Evolutionary conservation across 2,797 vertebrate species (phyloP), one percentile per base, ranked within the genome.

Genomic region (Staurois parvus): DNA sequence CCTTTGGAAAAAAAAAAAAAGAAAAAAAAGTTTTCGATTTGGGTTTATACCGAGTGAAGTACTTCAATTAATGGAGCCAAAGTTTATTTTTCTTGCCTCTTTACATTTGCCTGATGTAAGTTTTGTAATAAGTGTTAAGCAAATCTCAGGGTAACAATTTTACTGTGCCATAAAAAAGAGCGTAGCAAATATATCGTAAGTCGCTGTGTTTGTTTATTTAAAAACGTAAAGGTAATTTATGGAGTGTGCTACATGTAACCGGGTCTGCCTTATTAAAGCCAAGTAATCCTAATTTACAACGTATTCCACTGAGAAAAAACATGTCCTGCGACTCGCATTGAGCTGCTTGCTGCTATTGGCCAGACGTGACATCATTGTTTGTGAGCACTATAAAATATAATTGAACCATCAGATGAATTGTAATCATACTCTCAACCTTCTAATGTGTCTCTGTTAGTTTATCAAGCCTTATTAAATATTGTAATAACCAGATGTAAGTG

Each of bases 61-160:
- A 90, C 93, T 91, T 87, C 91, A 92, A 92, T 93, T 93, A 92
- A 92, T 93, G 93, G 92, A 91, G 91, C 90, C 90, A 85, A 78
- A 93, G 88, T 94, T 95, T 95, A 93, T 94, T 95, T 95, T 95
- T 93, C 93, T 95, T 94, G 92, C 93, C 94, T 86, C 92, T 93
- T 94, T 92, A 92, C 94, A 93, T 91, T 93, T 94, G 93, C 94
- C 93, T 92, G 93, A 93, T 94, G 90, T 93, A 94, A 93, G 92
- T 93, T 95, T 95, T 94, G 94, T 94, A 94, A 92, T 94, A 93
- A 93, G 95, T 95, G 94, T 94, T 95, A 95, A 95, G 94, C 95
- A 95, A 95, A 94, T 94, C 93, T 95, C 93, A 93, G 94, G 94
- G 94, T 95, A 94, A 95, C 93, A 92, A 94, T 94, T 95, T 95